Evolutionary conservation across 2,888 invertebrate genomes (phyloP), one percentile per base, ranked within the genome.

Genomic region (Masnerella sp.): DNA sequence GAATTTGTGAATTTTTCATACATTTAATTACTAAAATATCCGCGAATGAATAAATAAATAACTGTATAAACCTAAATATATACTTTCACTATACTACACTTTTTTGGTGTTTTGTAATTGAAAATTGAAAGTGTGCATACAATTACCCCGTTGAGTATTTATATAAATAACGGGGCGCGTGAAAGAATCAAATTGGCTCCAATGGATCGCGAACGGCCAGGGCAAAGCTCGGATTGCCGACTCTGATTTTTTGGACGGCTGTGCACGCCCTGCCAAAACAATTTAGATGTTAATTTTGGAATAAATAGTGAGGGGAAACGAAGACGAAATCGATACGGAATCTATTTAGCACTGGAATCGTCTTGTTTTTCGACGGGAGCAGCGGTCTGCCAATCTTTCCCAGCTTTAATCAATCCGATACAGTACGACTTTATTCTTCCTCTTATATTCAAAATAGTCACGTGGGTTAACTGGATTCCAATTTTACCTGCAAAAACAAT

Each of bases 321-420:
- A 65, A 71, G 71, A 64, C 59, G 65, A 72, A 72, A 72, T 72
- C 71, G 65, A 72, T 72, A 72, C 71, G 52, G 65, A 72, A 72
- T 71, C 64, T 71, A 71, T 71, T 71, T 71, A 71, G 59, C 54
- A 65, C 65, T 65, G 17, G 54, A 65, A 65, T 65, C 65, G 65
- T 42, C 54, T 65, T 65, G 71, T 72, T 72, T 65, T 72, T 70
- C 28, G 32, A 59, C 12, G 28, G 42, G 30, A 58, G 28, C 52
- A 52, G 71, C 58, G 42, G n/a, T 5, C 15, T 64, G 58, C 58
- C 70, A 58, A 71, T 64, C 70, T 58, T 71, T 15, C 4, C 1
- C 22, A 58, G 38, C 17, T 56, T 64, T 64, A 56, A 71, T 71
- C 70, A 71, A 58, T 64, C 58, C 20, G 4, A 36, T 54, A 22